These are phyloP conservation scores for Ligdia adustata DNA, from an alignment of 2,888 invertebrate species.

Conservation along the genomic window DNA sequence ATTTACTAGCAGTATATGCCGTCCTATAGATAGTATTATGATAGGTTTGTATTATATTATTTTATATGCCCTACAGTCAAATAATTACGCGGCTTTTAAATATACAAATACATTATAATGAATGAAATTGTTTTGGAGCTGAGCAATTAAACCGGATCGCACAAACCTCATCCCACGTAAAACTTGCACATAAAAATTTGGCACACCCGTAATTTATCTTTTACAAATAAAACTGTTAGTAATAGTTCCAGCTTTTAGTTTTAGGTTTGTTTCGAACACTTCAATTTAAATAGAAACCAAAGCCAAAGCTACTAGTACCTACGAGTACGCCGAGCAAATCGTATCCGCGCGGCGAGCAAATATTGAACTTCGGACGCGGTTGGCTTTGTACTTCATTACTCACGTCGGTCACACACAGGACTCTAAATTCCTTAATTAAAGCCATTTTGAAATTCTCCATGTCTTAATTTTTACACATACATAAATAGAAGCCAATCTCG, in stretches of 20 bases:
- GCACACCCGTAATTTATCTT: too few relatives aligned
- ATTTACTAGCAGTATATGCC: too few relatives aligned
- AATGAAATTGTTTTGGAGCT: too few relatives aligned
- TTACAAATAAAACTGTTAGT: background rate
- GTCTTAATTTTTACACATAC: slow-evolving; percentile 5
- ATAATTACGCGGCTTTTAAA: too few relatives aligned
- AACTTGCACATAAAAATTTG: too few relatives aligned
- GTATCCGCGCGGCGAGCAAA: slow-evolving; percentile 21
- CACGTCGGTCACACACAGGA: slow-evolving; percentile 16
- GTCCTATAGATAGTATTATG: too few relatives aligned
- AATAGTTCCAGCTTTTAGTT: background rate
- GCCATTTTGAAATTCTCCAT: slow-evolving; percentile 10
- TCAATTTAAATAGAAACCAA: background rate
- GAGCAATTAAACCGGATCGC: too few relatives aligned
- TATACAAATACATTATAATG: too few relatives aligned
- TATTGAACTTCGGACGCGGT: slow-evolving; percentile 23
- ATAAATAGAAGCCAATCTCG: slow-evolving; percentile 3
- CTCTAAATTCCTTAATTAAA: slow-evolving; percentile 21
- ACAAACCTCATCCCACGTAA: too few relatives aligned
- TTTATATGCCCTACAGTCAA: too few relatives aligned
- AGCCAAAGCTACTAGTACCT: background rate
- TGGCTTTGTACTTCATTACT: slow-evolving; percentile 27
- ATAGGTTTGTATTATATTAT: too few relatives aligned
- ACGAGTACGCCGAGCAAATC: background rate
- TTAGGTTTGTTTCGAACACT: background rate